Evolutionary conservation across 2,113 vertebrate species (phyloP).

Genomic region (Antechinus stuartii): DNA sequence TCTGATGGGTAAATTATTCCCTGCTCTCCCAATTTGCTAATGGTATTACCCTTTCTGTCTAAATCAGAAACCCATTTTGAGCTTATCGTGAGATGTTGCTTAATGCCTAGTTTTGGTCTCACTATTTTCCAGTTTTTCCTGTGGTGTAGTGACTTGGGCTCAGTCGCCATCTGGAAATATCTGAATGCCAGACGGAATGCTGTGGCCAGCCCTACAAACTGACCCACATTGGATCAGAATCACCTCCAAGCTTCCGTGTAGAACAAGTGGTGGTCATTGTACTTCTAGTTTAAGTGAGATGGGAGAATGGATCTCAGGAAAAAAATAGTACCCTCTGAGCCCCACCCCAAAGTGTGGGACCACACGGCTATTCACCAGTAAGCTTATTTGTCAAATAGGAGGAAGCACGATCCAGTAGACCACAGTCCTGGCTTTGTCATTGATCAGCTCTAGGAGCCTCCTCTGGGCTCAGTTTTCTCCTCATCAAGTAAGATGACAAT

Average conservation of each 20-base stretch:
- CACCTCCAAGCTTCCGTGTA: background rate
- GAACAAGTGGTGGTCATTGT: background rate
- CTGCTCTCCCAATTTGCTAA: background rate
- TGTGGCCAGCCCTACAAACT: background rate
- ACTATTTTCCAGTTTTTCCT: background rate
- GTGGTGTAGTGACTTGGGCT: background rate
- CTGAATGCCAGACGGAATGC: background rate
- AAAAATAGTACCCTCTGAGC: background rate
- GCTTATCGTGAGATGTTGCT: background rate
- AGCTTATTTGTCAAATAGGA: constrained; percentile 31
- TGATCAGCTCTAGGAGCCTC: constrained; percentile 25
- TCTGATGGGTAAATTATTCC: background rate
- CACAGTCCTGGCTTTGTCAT: constrained; percentile 11
- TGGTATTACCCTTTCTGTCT: background rate
- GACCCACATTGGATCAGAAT: background rate
- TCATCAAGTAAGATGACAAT: constrained; percentile 22
- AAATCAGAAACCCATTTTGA: background rate
- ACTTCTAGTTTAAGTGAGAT: background rate
- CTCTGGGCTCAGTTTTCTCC: constrained; percentile 4
- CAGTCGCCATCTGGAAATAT: background rate
- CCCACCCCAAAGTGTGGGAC: background rate
- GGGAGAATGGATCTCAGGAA: background rate
- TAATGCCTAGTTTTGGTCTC: background rate
- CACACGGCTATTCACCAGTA: background rate
- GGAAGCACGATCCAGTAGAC: background rate